Evolutionary conservation across 2,113 vertebrate genomes (phyloP).

Genomic region (Silurus glanis): DNA sequence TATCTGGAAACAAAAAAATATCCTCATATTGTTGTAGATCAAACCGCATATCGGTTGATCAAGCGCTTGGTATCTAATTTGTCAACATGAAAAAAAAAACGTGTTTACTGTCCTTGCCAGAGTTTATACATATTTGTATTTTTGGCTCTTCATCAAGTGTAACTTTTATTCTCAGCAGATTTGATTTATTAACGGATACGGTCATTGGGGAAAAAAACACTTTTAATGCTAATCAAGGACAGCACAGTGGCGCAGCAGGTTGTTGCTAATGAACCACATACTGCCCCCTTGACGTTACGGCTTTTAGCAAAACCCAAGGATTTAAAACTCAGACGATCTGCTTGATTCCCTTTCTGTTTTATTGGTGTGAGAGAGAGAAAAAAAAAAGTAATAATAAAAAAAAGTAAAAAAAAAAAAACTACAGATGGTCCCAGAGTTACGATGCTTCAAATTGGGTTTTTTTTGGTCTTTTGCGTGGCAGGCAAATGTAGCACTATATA

Average conservation of each 20-base stretch:
- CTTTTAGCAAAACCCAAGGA: neutral
- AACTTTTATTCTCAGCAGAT: neutral
- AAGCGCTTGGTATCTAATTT: neutral
- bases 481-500: no score
- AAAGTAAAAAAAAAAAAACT: no score
- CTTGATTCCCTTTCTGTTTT: neutral
- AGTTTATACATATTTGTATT: no score
- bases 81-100: neutral
- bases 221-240: neutral
- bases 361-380: no score
- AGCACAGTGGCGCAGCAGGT: neutral
- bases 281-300: neutral
- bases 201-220: neutral
- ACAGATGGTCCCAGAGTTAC: no score
- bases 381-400: no score
- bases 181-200: neutral
- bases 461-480: no score
- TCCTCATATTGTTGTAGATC: neutral
- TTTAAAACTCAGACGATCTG: neutral
- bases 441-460: no score
- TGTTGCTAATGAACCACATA: neutral
- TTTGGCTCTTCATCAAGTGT: no score
- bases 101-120: neutral
- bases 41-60: neutral
- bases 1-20: neutral